Base-by-base conservation (phyloP, 1,140 invertebrate genomes). In the Leptinotarsa undecemlineata region DNA sequence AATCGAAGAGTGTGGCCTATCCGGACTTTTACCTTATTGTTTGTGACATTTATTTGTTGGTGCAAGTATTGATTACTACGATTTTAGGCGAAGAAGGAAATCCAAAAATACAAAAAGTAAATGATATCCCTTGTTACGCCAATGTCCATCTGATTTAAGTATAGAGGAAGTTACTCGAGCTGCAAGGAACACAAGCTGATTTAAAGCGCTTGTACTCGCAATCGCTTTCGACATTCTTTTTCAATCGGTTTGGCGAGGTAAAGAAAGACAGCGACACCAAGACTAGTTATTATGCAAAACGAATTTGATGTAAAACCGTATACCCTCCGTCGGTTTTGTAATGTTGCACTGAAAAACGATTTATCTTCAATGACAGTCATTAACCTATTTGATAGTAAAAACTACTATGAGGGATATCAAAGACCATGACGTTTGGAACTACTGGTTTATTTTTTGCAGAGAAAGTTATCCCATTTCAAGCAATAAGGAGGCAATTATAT, bases 261-360 rank as follows among this genome's bases (percentile, higher is more conserved):
- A 19, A 57, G 51, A 15, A 57, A 57, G 51, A 57, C 51, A 19
- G 51, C 51, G 51, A 57, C 51, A 57, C 51, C 51, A 57, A 15
- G 51, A 57, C 51, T 57, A 57, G 51, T 57, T 57, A 57, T 57
- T 57, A 57, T 57, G 51, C 51, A 57, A 57, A 57, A n/a, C n/a
- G 6, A 19, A 57, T 15, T 57, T 57, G n/a, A 57, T 57, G 17
- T 19, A 57, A 57, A 19, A 57, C 17, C 15, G 51, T 19, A 19
- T 57, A 57, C 51, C 51, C 51, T 57, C n/a, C 51, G n/a, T 57
- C 51, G 51, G 51, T 57, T 57, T 57, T 15, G 15, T 57, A 57
- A 17, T 57, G 51, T 57, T 15, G 15, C 51, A 57, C 6, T 5
- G 51, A 15, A 8, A 57, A 57, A 57, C 51, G 17, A 57, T 57